These are phyloP conservation scores for Phycodurus eques DNA, from an alignment of 2,113 vertebrate genomes.

Conservation along the genomic window DNA sequence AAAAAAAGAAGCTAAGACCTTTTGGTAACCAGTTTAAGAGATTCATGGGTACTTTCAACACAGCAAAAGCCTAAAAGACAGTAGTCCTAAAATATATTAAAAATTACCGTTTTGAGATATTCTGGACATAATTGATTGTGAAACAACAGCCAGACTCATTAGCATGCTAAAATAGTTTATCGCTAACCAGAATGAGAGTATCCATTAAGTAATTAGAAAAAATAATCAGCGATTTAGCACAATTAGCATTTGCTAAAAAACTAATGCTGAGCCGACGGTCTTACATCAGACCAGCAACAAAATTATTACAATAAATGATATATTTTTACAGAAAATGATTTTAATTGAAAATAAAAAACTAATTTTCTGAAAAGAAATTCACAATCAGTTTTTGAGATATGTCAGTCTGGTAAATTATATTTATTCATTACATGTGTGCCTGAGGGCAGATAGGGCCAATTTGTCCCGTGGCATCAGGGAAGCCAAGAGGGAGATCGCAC, in stretches of 20 bases:
- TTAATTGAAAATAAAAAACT: too few relatives aligned
- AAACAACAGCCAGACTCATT: not conserved
- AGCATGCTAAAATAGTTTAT: not conserved
- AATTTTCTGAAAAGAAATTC: too few relatives aligned
- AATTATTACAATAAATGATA: too few relatives aligned
- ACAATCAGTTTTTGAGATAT: too few relatives aligned
- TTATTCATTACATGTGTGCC: too few relatives aligned
- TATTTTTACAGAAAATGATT: too few relatives aligned
- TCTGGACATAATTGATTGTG: not conserved
- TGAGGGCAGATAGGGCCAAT: too few relatives aligned
- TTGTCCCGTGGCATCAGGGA: too few relatives aligned
- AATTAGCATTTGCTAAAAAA: not conserved
- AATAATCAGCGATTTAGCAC: not conserved
- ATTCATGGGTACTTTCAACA: constrained; percentile 3
- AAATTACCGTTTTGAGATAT: not conserved
- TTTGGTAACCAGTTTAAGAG: not conserved
- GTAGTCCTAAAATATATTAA: constrained; percentile 5
- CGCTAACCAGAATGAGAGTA: not conserved
- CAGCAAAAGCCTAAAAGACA: constrained; percentile 5
- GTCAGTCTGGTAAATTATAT: too few relatives aligned
- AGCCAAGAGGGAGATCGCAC: too few relatives aligned
- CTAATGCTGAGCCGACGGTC: not conserved
- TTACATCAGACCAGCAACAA: too few relatives aligned
- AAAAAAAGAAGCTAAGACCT: not conserved
- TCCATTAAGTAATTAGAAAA: not conserved